Conservation (phyloP, 2,888 invertebrate genomes). For the Agrochola lychnidis region DNA sequence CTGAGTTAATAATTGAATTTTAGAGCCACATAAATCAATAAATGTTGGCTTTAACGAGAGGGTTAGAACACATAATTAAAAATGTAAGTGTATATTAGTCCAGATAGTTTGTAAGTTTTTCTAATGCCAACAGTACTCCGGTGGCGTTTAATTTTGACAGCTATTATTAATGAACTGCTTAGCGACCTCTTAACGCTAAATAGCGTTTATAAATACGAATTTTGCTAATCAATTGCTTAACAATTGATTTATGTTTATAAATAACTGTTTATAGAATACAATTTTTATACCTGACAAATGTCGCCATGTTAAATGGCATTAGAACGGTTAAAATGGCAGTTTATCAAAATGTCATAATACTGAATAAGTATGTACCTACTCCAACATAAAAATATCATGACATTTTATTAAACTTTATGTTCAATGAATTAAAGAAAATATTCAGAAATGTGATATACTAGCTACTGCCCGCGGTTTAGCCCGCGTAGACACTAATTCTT, state of each 20-base stretch:
- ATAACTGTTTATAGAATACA: neutral
- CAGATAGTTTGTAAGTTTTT: too few relatives aligned
- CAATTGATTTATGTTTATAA: neutral
- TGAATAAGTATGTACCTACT: neutral
- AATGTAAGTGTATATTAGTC: too few relatives aligned
- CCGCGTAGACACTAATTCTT: too few relatives aligned
- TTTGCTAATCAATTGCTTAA: neutral
- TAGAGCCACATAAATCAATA: slow-evolving; percentile 13
- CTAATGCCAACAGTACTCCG: neutral
- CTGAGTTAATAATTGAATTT: slow-evolving; percentile 21
- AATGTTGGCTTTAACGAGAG: neutral
- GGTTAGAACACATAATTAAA: neutral
- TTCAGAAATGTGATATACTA: neutral
- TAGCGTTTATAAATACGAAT: neutral
- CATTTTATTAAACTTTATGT: slow-evolving; percentile 7
- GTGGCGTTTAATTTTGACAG: neutral
- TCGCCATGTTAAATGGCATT: too few relatives aligned
- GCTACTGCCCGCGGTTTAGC: too few relatives aligned
- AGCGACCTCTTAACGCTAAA: neutral
- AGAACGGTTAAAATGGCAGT: neutral
- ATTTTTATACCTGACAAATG: too few relatives aligned
- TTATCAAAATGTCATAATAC: neutral
- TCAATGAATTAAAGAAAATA: neutral
- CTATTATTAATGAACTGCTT: neutral
- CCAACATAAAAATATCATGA: neutral